A percentile compares a stretch with the other conserved stretches of the same genome.
phyloP scores from a whole-genome alignment of 2,888 invertebrate species.

The Argyra leucocephala region DNA sequence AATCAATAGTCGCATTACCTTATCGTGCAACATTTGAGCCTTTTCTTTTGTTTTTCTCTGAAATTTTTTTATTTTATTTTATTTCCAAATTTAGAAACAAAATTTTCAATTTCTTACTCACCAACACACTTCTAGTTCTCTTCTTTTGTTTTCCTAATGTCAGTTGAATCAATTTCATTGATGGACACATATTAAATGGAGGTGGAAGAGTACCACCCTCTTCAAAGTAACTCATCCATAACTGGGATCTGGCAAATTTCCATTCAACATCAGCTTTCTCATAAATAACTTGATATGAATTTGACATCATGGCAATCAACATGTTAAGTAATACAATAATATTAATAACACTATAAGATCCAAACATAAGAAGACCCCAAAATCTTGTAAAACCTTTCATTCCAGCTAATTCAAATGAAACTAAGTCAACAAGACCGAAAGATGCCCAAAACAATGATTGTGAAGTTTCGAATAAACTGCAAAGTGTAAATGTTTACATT shows the following conservation, averaged over 20 bases:
- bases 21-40: constrained; percentile 63
- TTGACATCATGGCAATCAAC: constrained; percentile 99
- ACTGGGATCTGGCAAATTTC: constrained; percentile 91
- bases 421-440: constrained; percentile 89
- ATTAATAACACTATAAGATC: constrained; percentile 93
- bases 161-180: constrained; percentile 60
- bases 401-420: constrained; percentile 87
- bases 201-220: constrained; percentile 85
- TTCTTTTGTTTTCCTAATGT: constrained; percentile 44
- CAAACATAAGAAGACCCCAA: constrained; percentile 95
- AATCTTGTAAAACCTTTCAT: constrained; percentile 93
- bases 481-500: neutral
- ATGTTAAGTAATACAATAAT: constrained; percentile 94
- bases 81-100: neutral
- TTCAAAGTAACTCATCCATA: constrained; percentile 97
- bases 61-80: neutral
- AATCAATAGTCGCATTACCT: constrained; percentile 78
- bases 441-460: constrained; percentile 98
- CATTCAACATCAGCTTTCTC: constrained; percentile 92
- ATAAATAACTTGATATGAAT: constrained; percentile 95
- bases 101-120: too few species aligned
- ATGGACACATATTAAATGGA: constrained; percentile 89
- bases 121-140: constrained; percentile 53
- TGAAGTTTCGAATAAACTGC: constrained; percentile 90
- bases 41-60: constrained; percentile 66